Base-by-base conservation (phyloP, 1,140 invertebrate species). In the Zaprionus vittiger region DNA sequence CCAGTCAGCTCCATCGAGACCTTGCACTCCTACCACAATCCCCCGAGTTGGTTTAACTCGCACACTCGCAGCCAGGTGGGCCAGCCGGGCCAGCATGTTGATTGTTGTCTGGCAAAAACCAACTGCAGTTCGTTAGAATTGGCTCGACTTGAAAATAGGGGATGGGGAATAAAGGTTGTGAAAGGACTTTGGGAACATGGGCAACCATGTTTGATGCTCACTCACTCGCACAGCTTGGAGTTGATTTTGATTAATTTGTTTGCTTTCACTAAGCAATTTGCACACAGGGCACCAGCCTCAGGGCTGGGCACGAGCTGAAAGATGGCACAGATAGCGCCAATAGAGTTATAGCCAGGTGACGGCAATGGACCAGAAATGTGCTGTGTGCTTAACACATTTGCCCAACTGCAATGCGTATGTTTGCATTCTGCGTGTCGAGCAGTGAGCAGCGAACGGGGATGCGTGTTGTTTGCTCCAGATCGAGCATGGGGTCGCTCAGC, bases 201-300 rank as follows among this genome's bases (percentile, higher is more conserved):
- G n/a, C 34, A 65, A 55, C 74, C 78, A 71, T 81, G 73, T 81
- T 83, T 78, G 84, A 89, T 65, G 60, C 55, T 47, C 64, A 66
- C 52, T 73, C 61, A 66, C 70, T 74, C 68, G 77, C 73, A 83
- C 83, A 77, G 76, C 77, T 72, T 63, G 52, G 77, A 72, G 75
- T 84, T 84, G 84, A 89, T 84, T 89, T 90, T 89, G 84, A 89
- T 90, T 89, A 89, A 90, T 89, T 89, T 90, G 84, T 90, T 89
- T 90, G 84, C 81, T 79, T 81, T 89, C 78, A 83, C 83, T 83
- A 83, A 83, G 84, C 81, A 86, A 86, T 86, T 86, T 87, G 80
- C 77, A 73, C 77, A 75, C 63, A 31, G 38, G 41, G 60, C 52
- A 47, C 59, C 72, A 64, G 71, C 26, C 63, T 5, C 63, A 34